A percentile compares a stretch with the other conserved stretches of the same genome.
Conservation (phyloP, 2,888 invertebrate species). For the Asteroscopus sphinx region DNA sequence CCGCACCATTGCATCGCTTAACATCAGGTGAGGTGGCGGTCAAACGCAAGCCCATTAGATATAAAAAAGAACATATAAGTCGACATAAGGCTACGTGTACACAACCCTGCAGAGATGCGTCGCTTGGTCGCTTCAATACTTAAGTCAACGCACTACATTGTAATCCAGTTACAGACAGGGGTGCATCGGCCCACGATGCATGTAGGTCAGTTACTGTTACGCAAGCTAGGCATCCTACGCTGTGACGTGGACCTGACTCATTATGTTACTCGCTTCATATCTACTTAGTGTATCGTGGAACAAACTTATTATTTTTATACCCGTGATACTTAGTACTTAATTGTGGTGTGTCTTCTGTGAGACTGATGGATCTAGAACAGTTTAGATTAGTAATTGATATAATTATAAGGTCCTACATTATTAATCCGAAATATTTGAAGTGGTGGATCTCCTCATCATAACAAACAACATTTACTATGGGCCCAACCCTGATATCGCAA, state of each 20-base stretch:
- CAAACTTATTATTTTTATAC: background rate
- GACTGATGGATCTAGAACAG: too few species aligned
- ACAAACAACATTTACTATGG: too few species aligned
- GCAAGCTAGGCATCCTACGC: slow-evolving; percentile 68
- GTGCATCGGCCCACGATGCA: slow-evolving; percentile 77
- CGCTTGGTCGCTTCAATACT: slow-evolving; percentile 62
- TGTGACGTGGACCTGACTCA: slow-evolving; percentile 63
- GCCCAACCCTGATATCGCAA: too few species aligned
- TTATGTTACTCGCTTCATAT: slow-evolving; percentile 48
- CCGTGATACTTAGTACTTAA: background rate
- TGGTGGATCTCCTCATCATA: too few species aligned
- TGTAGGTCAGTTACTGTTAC: slow-evolving; percentile 81
- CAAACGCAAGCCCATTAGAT: too few species aligned
- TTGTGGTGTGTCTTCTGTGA: too few species aligned
- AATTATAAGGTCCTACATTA: too few species aligned
- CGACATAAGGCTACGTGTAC: slow-evolving; percentile 7
- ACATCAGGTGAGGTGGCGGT: too few species aligned
- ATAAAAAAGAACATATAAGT: too few species aligned
- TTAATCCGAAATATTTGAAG: too few species aligned
- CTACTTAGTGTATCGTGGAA: slow-evolving; percentile 8
- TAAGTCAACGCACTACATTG: slow-evolving; percentile 68
- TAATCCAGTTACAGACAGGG: slow-evolving; percentile 80
- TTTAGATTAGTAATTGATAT: too few species aligned
- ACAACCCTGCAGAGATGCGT: slow-evolving; percentile 23
- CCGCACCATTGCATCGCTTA: too few species aligned